Base-by-base conservation (phyloP, 1,140 invertebrate species). In the Brachionus koreanus region DNA sequence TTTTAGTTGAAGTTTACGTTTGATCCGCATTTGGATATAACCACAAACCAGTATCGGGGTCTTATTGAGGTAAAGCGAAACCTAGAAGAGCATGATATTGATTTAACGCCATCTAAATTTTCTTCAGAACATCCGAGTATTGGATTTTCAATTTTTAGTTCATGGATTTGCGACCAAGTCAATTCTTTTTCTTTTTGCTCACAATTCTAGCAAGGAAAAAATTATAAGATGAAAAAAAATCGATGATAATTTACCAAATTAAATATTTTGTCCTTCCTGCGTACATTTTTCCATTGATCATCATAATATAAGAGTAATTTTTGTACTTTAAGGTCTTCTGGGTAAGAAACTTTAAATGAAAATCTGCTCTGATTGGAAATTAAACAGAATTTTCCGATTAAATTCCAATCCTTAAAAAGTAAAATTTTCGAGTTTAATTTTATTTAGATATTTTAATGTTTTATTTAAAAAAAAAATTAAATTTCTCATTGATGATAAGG, bases 381-480 rank as follows among this genome's bases (percentile, higher is more conserved):
- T 61, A 79, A 79, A 37, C 76, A 79, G 37, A 79, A 79, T 43
- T 79, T 79, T 79, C 76, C 76, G 9, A 79, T 25, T 33, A 79
- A 33, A 19, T 61, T 52, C 46, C 46, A 79, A 19, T 79, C 76
- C 76, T 79, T 69, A 33, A 13, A 2, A 19, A 7, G n/a, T 63
- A 29, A 63, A 63, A 2, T 25, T 25, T 1, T 25, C 12, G 23
- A 23, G 1, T 57, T 57, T 7, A 23, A 57, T 3, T 57, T 19
- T n/a, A 16, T 13, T 19, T n/a, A 57, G 13, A 19, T 57, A 57
- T n/a, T n/a, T n/a, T n/a, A n/a, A n/a, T n/a, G n/a, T n/a, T n/a
- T n/a, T n/a, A 52, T 7, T 5, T 52, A 19, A 61, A 46, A 46
- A 46, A 46, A 46, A 46, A 46, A n/a, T n/a, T n/a, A n/a, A n/a